Evolutionary conservation across 2,888 invertebrate genomes (phyloP), one percentile per base, ranked within the genome.

Genomic region (Nezara viridula): DNA sequence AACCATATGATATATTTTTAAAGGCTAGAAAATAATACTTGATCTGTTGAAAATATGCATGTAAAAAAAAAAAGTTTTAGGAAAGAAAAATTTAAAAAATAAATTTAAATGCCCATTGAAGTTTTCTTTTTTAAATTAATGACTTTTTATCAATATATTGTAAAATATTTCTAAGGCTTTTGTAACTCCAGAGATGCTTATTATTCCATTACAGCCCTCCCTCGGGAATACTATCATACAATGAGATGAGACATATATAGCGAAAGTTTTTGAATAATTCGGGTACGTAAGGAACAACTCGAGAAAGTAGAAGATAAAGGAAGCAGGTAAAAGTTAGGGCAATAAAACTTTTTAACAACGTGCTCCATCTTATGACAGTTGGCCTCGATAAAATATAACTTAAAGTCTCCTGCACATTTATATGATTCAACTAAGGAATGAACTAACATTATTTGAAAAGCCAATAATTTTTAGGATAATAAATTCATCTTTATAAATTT

Each of bases 241-340:
- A 32, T 12, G 66, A 73, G 66, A 73, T 73, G 66, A 73, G 66
- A 73, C 66, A 73, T 19, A 37, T 19, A 73, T 73, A 37, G 19
- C 19, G 66, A 32, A 73, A 73, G 32, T 73, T 73, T 73, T 73
- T 73, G 66, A 73, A 73, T 73, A 73, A 73, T 27, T 19, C 32
- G 7, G 7, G 4, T 32, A 73, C 32, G 32, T 21, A 37, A 37
- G 66, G 19, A 73, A 73, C 32, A 73, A 73, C 66, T 73, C 32
- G 6, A 73, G 66, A 66, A 66, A 60, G n/a, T 10, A 60, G 55
- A 4, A 60, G 27, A 14, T 27, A 27, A 27, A 60, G 27, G 27
- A 60, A 60, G 5, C 7, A 5, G 32, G 32, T 19, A 19, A 19
- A 73, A 73, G 66, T 73, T 73, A 73, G 19, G 32, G 21, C 66